phyloP scores from a whole-genome alignment of 2,888 invertebrate species.

The Phymatocera aterrima region DNA sequence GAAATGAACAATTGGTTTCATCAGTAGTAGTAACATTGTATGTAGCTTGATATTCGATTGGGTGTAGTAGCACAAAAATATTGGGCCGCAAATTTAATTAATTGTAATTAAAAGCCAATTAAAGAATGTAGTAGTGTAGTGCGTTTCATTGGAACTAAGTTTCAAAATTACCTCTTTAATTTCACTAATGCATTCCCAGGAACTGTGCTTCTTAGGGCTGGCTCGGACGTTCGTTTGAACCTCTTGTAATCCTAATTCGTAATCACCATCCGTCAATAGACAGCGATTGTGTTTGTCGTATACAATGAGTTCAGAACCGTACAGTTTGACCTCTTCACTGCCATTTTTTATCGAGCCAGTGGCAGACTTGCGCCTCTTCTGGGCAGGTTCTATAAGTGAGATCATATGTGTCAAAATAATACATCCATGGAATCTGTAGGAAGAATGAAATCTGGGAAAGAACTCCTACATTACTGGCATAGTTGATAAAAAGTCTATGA shows the following conservation, averaged over 20 bases:
- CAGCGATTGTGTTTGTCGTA: slow-evolving; percentile 94
- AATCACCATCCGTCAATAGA: slow-evolving; percentile 91
- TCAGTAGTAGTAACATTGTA: slow-evolving; percentile 59
- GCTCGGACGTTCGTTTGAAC: slow-evolving; percentile 75
- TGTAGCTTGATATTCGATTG: background rate
- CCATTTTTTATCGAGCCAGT: slow-evolving; percentile 66
- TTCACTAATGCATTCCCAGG: slow-evolving; percentile 82
- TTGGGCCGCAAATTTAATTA: background rate
- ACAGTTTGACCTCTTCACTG: slow-evolving; percentile 79
- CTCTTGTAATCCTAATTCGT: slow-evolving; percentile 91
- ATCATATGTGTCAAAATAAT: background rate
- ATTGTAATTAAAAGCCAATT: too few relatives aligned
- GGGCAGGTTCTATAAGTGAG: slow-evolving; percentile 79
- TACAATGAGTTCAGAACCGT: slow-evolving; percentile 89
- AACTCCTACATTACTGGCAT: background rate
- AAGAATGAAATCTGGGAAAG: background rate
- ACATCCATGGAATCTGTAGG: background rate
- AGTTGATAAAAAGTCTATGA: background rate
- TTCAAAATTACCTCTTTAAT: slow-evolving; percentile 72
- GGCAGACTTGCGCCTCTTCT: slow-evolving; percentile 83
- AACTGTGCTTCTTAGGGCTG: slow-evolving; percentile 83
- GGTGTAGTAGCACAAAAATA: slow-evolving; percentile 15
- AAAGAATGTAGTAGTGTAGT: too few relatives aligned
- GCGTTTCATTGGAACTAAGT: too few relatives aligned
- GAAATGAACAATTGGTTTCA: slow-evolving; percentile 75